Evolutionary conservation across 1,140 invertebrate species (phyloP).

Genomic region (Drosophila equinoxialis): DNA sequence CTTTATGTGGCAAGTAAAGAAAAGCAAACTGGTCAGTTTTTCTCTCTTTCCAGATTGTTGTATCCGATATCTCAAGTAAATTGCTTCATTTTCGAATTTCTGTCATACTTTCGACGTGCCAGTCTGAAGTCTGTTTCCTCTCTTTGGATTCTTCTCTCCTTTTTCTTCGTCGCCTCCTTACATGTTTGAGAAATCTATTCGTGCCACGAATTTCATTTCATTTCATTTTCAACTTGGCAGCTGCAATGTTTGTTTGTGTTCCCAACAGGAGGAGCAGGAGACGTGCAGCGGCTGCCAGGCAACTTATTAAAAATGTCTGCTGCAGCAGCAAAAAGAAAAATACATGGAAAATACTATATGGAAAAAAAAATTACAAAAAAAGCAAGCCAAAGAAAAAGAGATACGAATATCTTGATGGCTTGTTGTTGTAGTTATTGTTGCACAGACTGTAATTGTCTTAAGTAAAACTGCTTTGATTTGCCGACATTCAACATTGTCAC

Average conservation of each 20-base stretch:
- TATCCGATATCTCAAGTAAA: constrained; percentile 76
- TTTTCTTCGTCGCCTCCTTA: constrained; percentile 25
- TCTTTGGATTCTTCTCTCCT: not conserved
- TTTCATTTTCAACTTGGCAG: constrained; percentile 73
- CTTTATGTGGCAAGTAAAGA: constrained; percentile 39
- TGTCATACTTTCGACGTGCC: constrained; percentile 68
- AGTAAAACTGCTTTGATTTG: constrained; percentile 71
- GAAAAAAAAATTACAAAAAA: constrained; percentile 29
- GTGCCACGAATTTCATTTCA: constrained; percentile 76
- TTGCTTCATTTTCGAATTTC: constrained; percentile 80
- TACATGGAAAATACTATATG: constrained; percentile 26
- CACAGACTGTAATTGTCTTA: constrained; percentile 47
- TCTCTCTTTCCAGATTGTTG: constrained; percentile 37
- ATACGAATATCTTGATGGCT: not conserved
- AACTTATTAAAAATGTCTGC: constrained; percentile 80
- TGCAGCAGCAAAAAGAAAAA: constrained; percentile 60
- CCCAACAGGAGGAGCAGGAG: constrained; percentile 41
- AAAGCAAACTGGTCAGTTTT: constrained; percentile 43
- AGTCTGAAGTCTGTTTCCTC: constrained; percentile 21
- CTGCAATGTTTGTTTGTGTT: constrained; percentile 68
- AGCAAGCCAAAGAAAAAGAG: constrained; percentile 37
- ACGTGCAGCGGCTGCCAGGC: constrained; percentile 78
- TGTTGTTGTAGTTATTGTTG: constrained; percentile 27
- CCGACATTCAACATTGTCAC: constrained; percentile 67
- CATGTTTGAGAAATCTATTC: constrained; percentile 77